A percentile compares a stretch with the other conserved stretches of the same genome.
Conservation (phyloP, 2,113 vertebrate genomes). For the Phycodurus eques region DNA sequence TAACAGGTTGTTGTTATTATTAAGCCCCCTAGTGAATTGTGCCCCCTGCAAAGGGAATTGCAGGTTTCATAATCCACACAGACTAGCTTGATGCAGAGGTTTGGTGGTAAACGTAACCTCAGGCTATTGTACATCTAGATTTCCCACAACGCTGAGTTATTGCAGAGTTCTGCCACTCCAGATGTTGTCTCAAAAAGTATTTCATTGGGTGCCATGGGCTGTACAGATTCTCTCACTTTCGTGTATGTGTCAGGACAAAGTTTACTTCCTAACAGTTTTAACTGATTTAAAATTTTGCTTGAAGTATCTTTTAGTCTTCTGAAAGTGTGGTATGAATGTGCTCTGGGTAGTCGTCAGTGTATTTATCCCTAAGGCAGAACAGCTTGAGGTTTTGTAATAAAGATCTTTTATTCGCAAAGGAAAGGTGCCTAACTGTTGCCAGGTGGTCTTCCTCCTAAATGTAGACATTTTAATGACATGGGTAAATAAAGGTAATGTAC, state of each 20-base stretch:
- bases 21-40: slow-evolving; percentile 20
- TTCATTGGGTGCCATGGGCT: slow-evolving; percentile 35
- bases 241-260: slow-evolving; percentile 20
- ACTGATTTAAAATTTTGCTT: neutral
- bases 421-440: slow-evolving; percentile 26
- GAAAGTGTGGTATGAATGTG: neutral
- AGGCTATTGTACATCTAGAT: slow-evolving; percentile 33
- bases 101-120: slow-evolving; percentile 24
- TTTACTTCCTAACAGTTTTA: neutral
- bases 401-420: slow-evolving; percentile 10
- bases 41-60: slow-evolving; percentile 16
- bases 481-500: slow-evolving; percentile 7
- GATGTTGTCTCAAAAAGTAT: slow-evolving; percentile 32
- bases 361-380: neutral
- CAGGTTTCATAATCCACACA: slow-evolving; percentile 39
- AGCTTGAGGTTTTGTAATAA: slow-evolving; percentile 38
- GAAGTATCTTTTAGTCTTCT: neutral
- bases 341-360: neutral
- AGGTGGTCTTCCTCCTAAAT: slow-evolving; percentile 29
- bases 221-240: slow-evolving; percentile 42
- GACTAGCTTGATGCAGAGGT: slow-evolving; percentile 29
- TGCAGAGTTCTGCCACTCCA: slow-evolving; percentile 33
- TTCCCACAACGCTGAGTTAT: slow-evolving; percentile 34
- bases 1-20: slow-evolving; percentile 17
- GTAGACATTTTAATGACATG: slow-evolving; percentile 29